Evolutionary conservation across 2,113 vertebrate genomes (phyloP).

Genomic region (Rhinoptilus africanus): DNA sequence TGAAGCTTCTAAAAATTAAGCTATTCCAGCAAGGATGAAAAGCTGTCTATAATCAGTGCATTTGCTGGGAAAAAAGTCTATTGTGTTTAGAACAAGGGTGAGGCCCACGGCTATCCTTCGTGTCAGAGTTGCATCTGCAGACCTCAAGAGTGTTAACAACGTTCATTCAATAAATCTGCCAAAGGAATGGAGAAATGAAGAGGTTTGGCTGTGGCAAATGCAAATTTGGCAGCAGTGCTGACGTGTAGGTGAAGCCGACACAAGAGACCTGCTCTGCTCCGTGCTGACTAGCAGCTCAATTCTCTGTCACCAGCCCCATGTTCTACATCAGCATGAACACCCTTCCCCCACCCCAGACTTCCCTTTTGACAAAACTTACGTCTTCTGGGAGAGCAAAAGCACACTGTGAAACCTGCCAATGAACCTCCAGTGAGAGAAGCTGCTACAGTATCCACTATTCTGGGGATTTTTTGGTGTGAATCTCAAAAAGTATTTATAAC

Average conservation of each 20-base stretch:
- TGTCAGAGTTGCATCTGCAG: neutral
- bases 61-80: neutral
- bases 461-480: neutral
- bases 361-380: neutral
- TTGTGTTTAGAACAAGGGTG: neutral
- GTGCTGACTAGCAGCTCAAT: neutral
- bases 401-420: neutral
- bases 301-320: neutral
- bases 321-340: neutral
- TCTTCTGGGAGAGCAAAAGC: neutral
- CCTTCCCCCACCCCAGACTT: neutral
- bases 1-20: neutral
- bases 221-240: neutral
- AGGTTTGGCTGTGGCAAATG: neutral
- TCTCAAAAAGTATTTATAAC: neutral
- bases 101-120: neutral
- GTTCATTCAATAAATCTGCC: neutral
- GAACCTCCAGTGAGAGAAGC: neutral
- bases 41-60: neutral
- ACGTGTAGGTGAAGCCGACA: neutral
- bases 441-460: neutral
- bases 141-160: neutral
- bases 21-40: neutral
- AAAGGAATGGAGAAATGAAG: neutral
- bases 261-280: neutral